Evolutionary conservation across 2,113 vertebrate species (phyloP).

Genomic region (Protobothrops flavoviridis): DNA sequence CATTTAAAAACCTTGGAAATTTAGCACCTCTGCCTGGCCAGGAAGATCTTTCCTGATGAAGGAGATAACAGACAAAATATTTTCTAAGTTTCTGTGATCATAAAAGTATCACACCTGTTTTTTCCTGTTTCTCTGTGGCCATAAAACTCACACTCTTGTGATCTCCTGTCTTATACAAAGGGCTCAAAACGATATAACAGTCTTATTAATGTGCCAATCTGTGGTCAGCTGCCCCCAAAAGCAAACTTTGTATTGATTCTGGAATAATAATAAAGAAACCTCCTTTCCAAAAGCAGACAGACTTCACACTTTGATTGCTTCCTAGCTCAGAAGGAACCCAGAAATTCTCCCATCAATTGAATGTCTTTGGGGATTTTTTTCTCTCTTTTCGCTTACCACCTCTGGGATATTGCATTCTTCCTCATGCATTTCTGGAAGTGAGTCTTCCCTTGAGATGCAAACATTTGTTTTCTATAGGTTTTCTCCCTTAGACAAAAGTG

Average conservation of each 20-base stretch:
- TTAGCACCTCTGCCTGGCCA: background rate
- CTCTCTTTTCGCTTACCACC: background rate
- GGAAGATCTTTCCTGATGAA: background rate
- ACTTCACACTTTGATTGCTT: background rate
- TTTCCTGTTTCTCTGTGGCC: background rate
- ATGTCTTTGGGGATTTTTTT: background rate
- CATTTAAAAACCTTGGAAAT: background rate
- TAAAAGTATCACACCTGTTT: background rate
- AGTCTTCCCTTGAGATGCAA: background rate
- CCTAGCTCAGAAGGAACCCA: background rate
- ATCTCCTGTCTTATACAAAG: too few species aligned
- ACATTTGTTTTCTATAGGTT: background rate
- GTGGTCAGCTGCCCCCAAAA: background rate
- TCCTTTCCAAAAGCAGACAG: background rate
- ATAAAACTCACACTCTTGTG: background rate
- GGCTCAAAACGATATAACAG: background rate
- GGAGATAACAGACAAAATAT: background rate
- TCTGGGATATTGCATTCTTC: background rate
- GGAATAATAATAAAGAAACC: background rate
- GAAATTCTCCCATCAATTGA: background rate
- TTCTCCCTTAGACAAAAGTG: background rate
- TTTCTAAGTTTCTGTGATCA: background rate
- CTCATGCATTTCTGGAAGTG: background rate
- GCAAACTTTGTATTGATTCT: background rate
- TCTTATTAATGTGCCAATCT: background rate